Evolutionary conservation across 2,113 vertebrate genomes (phyloP).

Genomic region (Onychostruthus taczanowskii): DNA sequence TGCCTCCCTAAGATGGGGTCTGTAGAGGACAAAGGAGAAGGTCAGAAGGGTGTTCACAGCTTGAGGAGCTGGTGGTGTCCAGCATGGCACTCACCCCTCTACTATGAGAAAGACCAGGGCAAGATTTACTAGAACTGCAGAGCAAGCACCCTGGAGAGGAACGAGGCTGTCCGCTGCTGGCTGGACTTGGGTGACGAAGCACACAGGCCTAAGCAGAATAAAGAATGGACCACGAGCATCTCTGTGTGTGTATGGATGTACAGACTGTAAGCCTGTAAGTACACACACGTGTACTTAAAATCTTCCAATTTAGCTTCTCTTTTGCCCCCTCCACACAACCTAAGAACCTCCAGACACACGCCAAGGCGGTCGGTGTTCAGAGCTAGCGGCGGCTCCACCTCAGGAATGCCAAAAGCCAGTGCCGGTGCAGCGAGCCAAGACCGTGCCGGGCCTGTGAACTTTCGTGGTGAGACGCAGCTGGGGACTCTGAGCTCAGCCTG

Average conservation of each 20-base stretch:
- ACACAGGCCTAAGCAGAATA: not conserved
- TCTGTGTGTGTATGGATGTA: not conserved
- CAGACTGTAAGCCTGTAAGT: rapidly evolving
- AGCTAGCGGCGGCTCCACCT: not conserved
- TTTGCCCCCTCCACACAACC: not conserved
- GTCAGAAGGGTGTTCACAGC: not conserved
- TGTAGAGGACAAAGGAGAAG: not conserved
- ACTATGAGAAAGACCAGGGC: not conserved
- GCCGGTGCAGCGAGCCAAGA: conserved; percentile 8
- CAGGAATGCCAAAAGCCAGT: not conserved
- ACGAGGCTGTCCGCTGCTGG: not conserved
- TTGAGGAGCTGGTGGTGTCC: not conserved
- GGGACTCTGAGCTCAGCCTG: conserved; percentile 51
- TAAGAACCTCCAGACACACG: not conserved
- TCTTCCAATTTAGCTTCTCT: not conserved
- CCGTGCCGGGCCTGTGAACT: not conserved
- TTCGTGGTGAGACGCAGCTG: conserved; percentile 26
- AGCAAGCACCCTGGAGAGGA: not conserved
- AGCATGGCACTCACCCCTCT: not conserved
- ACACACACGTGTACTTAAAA: not conserved
- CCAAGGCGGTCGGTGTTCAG: not conserved
- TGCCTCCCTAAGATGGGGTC: not conserved
- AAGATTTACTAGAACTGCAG: not conserved
- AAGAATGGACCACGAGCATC: not conserved
- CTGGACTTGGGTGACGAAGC: not conserved